phyloP scores from a whole-genome alignment of 2,113 vertebrate genomes.

The Excalfactoria chinensis region DNA sequence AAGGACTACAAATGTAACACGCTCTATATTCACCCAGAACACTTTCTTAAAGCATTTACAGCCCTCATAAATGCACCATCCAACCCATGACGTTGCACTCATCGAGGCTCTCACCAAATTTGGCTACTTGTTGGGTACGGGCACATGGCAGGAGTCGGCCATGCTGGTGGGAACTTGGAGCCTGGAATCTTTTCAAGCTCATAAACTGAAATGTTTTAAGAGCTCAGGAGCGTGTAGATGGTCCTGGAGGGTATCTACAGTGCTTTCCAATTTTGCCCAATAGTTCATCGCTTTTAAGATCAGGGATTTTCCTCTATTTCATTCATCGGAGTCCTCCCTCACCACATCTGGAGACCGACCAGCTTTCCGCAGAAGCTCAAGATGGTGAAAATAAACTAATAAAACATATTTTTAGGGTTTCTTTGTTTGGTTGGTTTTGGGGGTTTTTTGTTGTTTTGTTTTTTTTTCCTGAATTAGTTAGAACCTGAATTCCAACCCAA shows the following conservation, averaged over 20 bases:
- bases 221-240: not conserved
- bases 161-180: not conserved
- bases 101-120: not conserved
- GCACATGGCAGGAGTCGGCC: not conserved
- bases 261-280: not conserved
- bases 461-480: not conserved
- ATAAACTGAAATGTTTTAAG: not conserved
- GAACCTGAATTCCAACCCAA: conserved; percentile 61
- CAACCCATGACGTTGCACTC: accelerated
- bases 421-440: too few species aligned
- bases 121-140: not conserved
- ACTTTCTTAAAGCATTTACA: not conserved
- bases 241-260: not conserved
- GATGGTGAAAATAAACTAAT: conserved; percentile 36
- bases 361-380: conserved; percentile 44
- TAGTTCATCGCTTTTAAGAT: not conserved
- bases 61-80: not conserved
- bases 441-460: not conserved
- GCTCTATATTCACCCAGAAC: accelerated
- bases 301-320: conserved; percentile 49
- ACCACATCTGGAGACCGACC: not conserved
- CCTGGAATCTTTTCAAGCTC: not conserved
- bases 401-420: conserved; percentile 40
- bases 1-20: accelerated
- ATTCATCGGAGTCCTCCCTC: not conserved